phyloP scores from a whole-genome alignment of 2,797 vertebrate species.

The Gymnoscopelus braueri region DNA sequence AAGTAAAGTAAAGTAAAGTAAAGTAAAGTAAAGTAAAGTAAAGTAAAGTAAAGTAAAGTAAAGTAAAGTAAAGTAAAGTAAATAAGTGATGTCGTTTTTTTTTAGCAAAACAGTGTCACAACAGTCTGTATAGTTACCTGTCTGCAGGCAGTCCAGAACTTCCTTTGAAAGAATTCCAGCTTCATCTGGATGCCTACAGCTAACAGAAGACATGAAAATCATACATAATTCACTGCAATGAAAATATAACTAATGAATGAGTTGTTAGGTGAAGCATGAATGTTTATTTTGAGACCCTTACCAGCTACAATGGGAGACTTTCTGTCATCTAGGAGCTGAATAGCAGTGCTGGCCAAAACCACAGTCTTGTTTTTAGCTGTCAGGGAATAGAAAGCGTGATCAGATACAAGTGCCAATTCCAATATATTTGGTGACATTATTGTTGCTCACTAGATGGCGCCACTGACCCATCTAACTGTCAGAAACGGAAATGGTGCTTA shows the following conservation, averaged over 20 bases:
- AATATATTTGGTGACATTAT: neutral
- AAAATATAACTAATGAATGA: too few species aligned
- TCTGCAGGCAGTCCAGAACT: slow-evolving; percentile 99
- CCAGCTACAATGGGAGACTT: slow-evolving; percentile 97
- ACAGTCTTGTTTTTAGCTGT: slow-evolving; percentile 95
- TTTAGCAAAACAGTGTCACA: neutral
- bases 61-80: neutral
- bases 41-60: too few species aligned
- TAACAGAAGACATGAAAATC: slow-evolving; percentile 51
- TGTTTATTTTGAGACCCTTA: slow-evolving; percentile 60
- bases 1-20: too few species aligned
- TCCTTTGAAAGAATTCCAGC: slow-evolving; percentile 97
- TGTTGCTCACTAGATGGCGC: slow-evolving; percentile 66
- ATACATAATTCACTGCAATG: neutral
- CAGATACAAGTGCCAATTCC: neutral
- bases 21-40: too few species aligned
- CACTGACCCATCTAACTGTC: slow-evolving; percentile 27
- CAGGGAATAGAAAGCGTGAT: slow-evolving; percentile 19
- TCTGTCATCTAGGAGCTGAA: slow-evolving; percentile 95
- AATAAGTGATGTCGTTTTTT: neutral
- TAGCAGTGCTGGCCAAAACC: slow-evolving; percentile 95
- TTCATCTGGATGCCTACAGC: slow-evolving; percentile 99
- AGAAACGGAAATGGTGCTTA: neutral
- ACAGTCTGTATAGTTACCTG: slow-evolving; percentile 82
- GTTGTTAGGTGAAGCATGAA: neutral